Conservation (phyloP, 2,113 vertebrate genomes). For the Ivindomyrus marchei region DNA sequence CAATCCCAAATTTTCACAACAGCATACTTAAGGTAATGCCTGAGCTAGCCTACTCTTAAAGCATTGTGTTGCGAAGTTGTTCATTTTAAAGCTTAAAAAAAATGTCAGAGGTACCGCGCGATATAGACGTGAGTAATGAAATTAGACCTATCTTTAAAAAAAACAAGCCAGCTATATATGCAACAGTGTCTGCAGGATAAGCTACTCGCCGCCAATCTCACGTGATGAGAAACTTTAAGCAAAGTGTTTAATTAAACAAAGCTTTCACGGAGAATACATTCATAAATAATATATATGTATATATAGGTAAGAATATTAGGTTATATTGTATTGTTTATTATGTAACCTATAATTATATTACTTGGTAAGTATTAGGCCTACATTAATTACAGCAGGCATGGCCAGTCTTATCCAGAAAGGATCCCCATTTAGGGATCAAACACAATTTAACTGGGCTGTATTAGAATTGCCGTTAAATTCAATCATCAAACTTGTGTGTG, state of each 20-base stretch:
- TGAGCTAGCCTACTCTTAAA: background rate
- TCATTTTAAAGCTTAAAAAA: background rate
- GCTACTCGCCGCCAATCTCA: background rate
- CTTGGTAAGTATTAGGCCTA: background rate
- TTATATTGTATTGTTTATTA: background rate
- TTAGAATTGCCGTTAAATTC: background rate
- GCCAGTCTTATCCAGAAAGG: background rate
- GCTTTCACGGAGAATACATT: background rate
- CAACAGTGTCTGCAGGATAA: background rate
- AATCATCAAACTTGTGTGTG: background rate
- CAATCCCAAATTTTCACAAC: background rate
- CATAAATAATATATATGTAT: background rate
- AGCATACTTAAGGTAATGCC: background rate
- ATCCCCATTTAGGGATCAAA: background rate
- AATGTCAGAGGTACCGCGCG: background rate
- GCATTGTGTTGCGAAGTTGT: background rate
- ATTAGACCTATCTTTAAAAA: background rate
- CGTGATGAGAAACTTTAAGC: background rate
- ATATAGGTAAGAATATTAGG: background rate
- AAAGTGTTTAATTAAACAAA: background rate
- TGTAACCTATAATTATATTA: background rate
- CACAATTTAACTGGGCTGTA: background rate
- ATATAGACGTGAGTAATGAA: background rate
- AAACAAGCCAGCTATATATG: background rate
- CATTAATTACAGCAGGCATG: background rate